Conservation (phyloP, 2,888 invertebrate genomes). For the Idaea biselata region DNA sequence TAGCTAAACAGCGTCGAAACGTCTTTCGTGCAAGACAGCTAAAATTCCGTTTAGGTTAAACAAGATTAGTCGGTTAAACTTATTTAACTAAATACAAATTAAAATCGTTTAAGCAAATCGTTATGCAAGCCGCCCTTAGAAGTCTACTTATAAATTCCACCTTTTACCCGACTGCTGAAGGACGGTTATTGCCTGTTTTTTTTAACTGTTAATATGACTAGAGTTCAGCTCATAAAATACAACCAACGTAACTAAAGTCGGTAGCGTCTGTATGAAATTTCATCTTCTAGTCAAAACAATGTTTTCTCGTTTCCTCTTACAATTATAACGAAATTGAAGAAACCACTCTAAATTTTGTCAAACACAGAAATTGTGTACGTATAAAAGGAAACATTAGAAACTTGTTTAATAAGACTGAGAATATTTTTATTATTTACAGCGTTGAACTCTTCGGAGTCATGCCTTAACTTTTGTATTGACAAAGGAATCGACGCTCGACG, state of each 20-base stretch:
- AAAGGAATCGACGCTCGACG: neutral
- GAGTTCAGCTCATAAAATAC: neutral
- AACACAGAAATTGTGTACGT: neutral
- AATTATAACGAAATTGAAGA: neutral
- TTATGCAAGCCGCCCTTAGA: too few relatives aligned
- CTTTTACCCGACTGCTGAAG: too few relatives aligned
- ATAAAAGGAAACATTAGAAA: neutral
- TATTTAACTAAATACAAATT: too few relatives aligned
- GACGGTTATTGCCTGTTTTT: too few relatives aligned
- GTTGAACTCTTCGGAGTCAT: neutral
- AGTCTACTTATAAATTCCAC: too few relatives aligned
- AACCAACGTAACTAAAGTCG: neutral
- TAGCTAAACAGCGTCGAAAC: too few relatives aligned
- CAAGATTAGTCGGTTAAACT: too few relatives aligned
- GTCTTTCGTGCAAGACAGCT: too few relatives aligned
- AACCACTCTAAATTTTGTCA: neutral
- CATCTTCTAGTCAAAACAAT: neutral
- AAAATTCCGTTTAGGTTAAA: too few relatives aligned
- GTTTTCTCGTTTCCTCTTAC: neutral
- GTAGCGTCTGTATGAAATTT: neutral
- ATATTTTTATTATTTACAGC: neutral
- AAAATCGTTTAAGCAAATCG: too few relatives aligned
- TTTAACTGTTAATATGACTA: neutral
- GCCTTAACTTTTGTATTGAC: neutral
- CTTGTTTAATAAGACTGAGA: neutral